Conservation (phyloP, 2,888 invertebrate genomes). For the Chrysolina haemoptera region DNA sequence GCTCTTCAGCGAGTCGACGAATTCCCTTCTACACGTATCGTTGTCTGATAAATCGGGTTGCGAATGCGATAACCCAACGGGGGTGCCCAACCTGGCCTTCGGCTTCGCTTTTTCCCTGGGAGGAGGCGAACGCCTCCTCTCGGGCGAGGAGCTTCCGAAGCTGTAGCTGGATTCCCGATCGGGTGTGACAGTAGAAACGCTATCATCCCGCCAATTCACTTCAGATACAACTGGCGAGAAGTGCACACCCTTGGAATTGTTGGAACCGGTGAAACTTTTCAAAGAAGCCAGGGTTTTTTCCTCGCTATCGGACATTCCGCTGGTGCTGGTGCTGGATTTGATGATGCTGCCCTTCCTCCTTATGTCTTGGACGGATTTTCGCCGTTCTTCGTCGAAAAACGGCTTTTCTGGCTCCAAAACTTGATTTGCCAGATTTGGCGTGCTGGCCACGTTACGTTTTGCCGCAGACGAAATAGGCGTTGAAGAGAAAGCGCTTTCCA, state of each 20-base stretch:
- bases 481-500: conserved; percentile 50
- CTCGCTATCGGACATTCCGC: conserved; percentile 65
- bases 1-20: conserved; percentile 53
- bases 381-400: conserved; percentile 54
- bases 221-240: conserved; percentile 87
- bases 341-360: conserved; percentile 72
- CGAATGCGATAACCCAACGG: conserved; percentile 56
- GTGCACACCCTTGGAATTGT: conserved; percentile 75
- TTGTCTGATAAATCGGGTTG: conserved; percentile 64
- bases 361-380: conserved; percentile 75
- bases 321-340: conserved; percentile 66
- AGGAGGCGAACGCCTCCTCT: conserved; percentile 54
- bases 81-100: conserved; percentile 49
- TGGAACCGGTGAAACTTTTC: conserved; percentile 61
- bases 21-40: conserved; percentile 53
- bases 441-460: conserved; percentile 48
- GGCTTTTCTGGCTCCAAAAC: conserved; percentile 50
- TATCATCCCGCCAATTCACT: conserved; percentile 83
- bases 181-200: conserved; percentile 59
- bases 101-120: conserved; percentile 53
- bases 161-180: conserved; percentile 65
- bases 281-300: conserved; percentile 61
- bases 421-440: conserved; percentile 58
- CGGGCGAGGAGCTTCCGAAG: conserved; percentile 63
- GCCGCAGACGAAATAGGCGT: conserved; percentile 41